Percentiles rank a stretch among this genome's conserved stretches.
These are phyloP conservation scores for Belonocnema kinseyi DNA, from an alignment of 1,140 invertebrate species.

Conservation along the genomic window DNA sequence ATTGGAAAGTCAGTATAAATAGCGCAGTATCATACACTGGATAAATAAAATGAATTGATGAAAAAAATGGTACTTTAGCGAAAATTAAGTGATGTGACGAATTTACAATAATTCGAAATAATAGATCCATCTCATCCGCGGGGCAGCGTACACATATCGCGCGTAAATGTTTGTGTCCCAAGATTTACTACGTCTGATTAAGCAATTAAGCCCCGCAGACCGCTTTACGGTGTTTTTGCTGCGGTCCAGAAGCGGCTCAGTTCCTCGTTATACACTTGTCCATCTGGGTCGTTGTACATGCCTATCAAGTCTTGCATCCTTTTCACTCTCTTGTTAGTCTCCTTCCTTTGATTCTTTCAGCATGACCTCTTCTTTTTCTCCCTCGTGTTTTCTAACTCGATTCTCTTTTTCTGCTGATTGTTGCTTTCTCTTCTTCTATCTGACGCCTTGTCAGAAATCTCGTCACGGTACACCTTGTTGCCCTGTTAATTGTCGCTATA, in stretches of 20 bases:
- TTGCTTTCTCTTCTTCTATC: neutral
- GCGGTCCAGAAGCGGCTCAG: conserved; percentile 46
- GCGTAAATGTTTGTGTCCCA: conserved; percentile 67
- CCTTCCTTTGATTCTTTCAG: conserved; percentile 34
- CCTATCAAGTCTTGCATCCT: conserved; percentile 35
- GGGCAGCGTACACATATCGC: conserved; percentile 40
- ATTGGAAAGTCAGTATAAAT: no score
- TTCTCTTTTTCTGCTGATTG: conserved; percentile 29
- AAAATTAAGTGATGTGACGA: neutral
- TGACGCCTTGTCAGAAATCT: neutral
- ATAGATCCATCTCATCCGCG: neutral
- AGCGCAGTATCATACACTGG: no score
- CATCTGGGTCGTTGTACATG: conserved; percentile 54
- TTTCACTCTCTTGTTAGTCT: neutral
- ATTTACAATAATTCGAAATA: neutral
- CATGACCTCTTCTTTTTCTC: conserved; percentile 47
- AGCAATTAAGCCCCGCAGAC: conserved; percentile 67
- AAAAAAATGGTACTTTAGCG: no score
- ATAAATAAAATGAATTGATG: no score
- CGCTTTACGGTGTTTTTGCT: conserved; percentile 56
- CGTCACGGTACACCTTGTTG: conserved; percentile 34
- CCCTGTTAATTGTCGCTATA: conserved; percentile 54
- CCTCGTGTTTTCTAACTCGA: no score
- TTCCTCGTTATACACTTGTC: conserved; percentile 60
- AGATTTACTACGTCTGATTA: conserved; percentile 74